Conservation (phyloP, 2,888 invertebrate species). For the Deilephila elpenor region DNA sequence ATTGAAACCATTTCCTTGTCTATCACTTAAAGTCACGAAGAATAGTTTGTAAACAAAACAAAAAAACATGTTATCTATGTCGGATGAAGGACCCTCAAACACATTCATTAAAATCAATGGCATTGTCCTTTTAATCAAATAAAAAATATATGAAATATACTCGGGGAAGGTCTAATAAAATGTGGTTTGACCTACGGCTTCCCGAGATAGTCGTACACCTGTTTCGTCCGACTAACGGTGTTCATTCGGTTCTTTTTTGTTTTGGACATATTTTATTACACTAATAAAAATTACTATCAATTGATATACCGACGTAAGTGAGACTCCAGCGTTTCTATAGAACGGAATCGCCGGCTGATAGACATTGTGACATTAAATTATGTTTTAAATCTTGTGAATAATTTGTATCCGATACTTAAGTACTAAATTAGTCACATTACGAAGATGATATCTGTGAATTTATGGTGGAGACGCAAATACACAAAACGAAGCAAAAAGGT, state of each 20-base stretch:
- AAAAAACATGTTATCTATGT: constrained; percentile 1
- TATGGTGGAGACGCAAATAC: neutral
- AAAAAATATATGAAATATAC: constrained; percentile 28
- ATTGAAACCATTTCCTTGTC: neutral
- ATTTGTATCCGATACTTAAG: neutral
- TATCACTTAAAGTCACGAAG: neutral
- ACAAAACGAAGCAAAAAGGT: neutral
- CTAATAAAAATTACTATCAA: constrained; percentile 52
- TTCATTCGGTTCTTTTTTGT: constrained; percentile 52
- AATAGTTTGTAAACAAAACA: neutral
- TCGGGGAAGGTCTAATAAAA: constrained; percentile 36
- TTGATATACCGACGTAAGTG: constrained; percentile 34
- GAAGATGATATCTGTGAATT: neutral
- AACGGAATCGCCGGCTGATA: constrained; percentile 9
- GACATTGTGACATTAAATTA: constrained; percentile 19
- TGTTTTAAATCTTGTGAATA: constrained; percentile 22
- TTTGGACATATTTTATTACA: constrained; percentile 55
- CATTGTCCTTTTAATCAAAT: constrained; percentile 23
- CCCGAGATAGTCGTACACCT: constrained; percentile 53
- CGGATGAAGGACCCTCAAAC: constrained; percentile 14
- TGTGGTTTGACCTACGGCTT: constrained; percentile 45
- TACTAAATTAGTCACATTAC: neutral
- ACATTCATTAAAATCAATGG: constrained; percentile 24
- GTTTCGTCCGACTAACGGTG: constrained; percentile 58
- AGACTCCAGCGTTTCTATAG: constrained; percentile 18